Conservation (phyloP, 2,113 vertebrate genomes). For the Eudorcas thomsonii region DNA sequence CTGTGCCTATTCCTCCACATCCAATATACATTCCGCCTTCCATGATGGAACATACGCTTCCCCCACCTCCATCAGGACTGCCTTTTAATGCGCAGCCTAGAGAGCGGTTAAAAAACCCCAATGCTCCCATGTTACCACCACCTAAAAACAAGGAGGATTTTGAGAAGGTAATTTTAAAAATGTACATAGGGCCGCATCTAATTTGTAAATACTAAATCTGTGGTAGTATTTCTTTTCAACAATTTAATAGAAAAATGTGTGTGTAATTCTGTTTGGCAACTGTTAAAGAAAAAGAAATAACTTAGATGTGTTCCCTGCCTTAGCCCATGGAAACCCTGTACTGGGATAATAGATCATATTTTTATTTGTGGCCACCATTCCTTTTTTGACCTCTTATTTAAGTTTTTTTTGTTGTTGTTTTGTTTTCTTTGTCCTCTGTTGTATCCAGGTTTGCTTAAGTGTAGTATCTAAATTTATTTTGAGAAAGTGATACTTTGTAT, state of each 20-base stretch:
- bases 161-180: conserved; percentile 96
- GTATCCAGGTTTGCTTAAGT: conserved; percentile 81
- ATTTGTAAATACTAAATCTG: conserved; percentile 81
- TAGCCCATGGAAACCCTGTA: conserved; percentile 79
- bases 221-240: conserved; percentile 81
- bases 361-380: conserved; percentile 73
- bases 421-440: conserved; percentile 78
- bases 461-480: conserved; percentile 78
- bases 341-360: conserved; percentile 73
- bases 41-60: conserved; percentile 99
- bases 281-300: conserved; percentile 77
- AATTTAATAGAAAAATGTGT: conserved; percentile 78
- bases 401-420: neutral
- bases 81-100: conserved; percentile 98
- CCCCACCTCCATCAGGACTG: conserved; percentile 97
- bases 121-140: conserved; percentile 92
- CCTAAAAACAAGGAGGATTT: conserved; percentile 99
- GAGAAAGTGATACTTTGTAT: conserved; percentile 77
- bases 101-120: conserved; percentile 97
- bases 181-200: conserved; percentile 80
- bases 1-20: conserved; percentile 98
- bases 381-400: conserved; percentile 75
- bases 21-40: conserved; percentile 99
- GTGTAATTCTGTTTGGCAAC: conserved; percentile 78
- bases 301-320: conserved; percentile 81